Base-by-base conservation (phyloP, 1,140 invertebrate genomes). In the Melipona quadrifasciata region DNA sequence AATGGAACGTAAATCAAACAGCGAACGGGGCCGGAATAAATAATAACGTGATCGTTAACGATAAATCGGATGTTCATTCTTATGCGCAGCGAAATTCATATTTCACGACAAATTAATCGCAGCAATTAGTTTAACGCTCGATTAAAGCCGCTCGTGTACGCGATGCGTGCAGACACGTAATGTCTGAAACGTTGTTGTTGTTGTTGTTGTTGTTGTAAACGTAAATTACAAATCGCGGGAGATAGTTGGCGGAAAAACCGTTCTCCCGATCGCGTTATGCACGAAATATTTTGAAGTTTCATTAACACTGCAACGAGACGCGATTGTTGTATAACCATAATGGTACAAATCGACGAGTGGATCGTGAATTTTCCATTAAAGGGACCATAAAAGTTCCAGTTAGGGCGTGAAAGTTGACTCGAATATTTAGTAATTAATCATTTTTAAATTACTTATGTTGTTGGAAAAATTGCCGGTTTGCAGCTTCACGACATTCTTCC, bases 1-100 rank as follows among this genome's bases (percentile, higher is more conserved):
- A 85, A 82, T 84, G 77, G 83, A 82, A 77, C 84, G 75, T 70
- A 79, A 87, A 89, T 80, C 83, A 80, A 82, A 86, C 67, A 64
- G 58, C 24, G 74, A n/a, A 61, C 57, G 55, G 47, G 76, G 51
- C 85, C 68, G 61, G 75, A 86, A 88, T 89, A 82, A 57, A 87
- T 80, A 84, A 70, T 55, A 47, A 27, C 53, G 31, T 55, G 65
- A 87, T 55, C 58, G 76, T 51, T 31, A 71, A 47, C 81, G 70
- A 80, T 87, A 74, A 83, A 87, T 88, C 71, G 58, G 14, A 51
- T 68, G 67, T 80, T 80, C 76, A 87, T 87, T 75, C 72, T 81
- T 82, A 82, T 82, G 73, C 64, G n/a, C 51, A 81, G 64, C 70
- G 39, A 73, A 81, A 81, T 81, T 81, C 79, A 64, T 73, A 73